A percentile compares a stretch with the other conserved stretches of the same genome.
Conservation (phyloP, 2,888 invertebrate genomes). For the Cybosia mesomella region DNA sequence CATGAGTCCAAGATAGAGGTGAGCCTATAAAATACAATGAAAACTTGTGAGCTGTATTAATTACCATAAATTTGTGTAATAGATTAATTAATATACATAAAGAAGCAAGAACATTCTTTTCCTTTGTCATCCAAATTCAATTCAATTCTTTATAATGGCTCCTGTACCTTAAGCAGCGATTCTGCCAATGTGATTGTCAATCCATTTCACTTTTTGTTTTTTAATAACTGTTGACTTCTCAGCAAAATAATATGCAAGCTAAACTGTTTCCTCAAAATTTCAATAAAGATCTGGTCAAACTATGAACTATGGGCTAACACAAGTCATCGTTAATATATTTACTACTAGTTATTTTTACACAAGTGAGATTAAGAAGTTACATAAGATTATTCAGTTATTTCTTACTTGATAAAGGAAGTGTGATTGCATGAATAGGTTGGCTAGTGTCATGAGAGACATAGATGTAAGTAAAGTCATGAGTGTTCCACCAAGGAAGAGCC, state of each 20-base stretch:
- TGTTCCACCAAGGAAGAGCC: constrained; percentile 96
- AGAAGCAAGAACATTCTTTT: not conserved
- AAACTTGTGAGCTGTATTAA: not conserved
- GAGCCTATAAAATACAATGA: constrained; percentile 84
- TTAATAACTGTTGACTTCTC: too few species aligned
- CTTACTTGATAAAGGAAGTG: constrained; percentile 91
- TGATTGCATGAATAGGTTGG: constrained; percentile 95
- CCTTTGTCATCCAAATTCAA: too few species aligned
- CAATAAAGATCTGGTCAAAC: too few species aligned
- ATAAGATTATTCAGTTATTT: constrained; percentile 24
- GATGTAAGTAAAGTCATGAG: constrained; percentile 94
- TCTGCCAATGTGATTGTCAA: not conserved
- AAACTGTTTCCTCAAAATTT: too few species aligned
- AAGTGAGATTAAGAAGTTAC: not conserved
- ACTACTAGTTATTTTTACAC: too few species aligned
- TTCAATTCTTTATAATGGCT: too few species aligned
- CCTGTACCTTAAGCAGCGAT: too few species aligned
- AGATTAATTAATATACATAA: not conserved
- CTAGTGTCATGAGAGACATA: constrained; percentile 92
- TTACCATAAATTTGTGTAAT: not conserved
- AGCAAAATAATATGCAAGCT: too few species aligned
- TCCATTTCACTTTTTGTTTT: not conserved
- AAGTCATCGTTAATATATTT: too few species aligned
- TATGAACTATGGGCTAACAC: too few species aligned
- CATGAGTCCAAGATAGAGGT: constrained; percentile 95